Percentiles rank a stretch among this genome's conserved stretches.
Conservation (phyloP, 1,140 invertebrate genomes). For the Drosophila murphyi region DNA sequence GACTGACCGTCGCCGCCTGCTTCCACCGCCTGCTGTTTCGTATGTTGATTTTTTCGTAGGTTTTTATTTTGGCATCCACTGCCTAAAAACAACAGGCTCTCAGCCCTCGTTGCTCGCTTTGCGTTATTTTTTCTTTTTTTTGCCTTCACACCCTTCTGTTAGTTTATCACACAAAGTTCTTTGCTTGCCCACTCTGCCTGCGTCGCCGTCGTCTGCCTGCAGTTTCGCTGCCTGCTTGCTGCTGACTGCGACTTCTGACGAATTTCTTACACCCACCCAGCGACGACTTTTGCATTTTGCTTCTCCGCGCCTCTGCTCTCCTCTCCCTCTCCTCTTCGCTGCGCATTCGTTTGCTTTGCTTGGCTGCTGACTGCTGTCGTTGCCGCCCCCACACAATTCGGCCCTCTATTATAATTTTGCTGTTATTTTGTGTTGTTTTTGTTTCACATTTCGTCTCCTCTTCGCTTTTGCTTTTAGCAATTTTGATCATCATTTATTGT, state of each 20-base stretch:
- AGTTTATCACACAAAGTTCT: slow-evolving; percentile 56
- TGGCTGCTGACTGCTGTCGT: slow-evolving; percentile 21
- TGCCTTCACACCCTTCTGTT: slow-evolving; percentile 57
- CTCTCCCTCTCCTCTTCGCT: slow-evolving; percentile 1
- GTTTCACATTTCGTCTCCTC: slow-evolving; percentile 34
- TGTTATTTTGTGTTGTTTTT: slow-evolving; percentile 42
- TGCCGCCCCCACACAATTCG: slow-evolving; percentile 68
- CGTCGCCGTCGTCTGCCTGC: slow-evolving; percentile 20
- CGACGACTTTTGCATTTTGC: slow-evolving; percentile 63
- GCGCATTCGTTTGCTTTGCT: slow-evolving; percentile 7
- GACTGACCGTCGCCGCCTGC: slow-evolving; percentile 70
- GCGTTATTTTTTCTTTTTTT: slow-evolving; percentile 24
- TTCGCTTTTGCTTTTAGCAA: slow-evolving; percentile 49
- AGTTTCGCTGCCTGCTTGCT: slow-evolving; percentile 13
- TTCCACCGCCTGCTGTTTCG: slow-evolving; percentile 65
- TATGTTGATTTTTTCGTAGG: slow-evolving; percentile 70
- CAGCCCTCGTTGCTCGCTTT: slow-evolving; percentile 31
- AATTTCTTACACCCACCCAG: slow-evolving; percentile 77
- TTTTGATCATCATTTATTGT: slow-evolving; percentile 45
- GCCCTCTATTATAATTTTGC: slow-evolving; percentile 51
- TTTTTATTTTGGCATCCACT: slow-evolving; percentile 71
- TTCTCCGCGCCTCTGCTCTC: slow-evolving; percentile 3
- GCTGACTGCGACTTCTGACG: slow-evolving; percentile 54
- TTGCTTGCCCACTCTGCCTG: slow-evolving; percentile 32
- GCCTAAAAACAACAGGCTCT: slow-evolving; percentile 41